Conservation (phyloP, 2,797 vertebrate species). For the Phoebastria nigripes region DNA sequence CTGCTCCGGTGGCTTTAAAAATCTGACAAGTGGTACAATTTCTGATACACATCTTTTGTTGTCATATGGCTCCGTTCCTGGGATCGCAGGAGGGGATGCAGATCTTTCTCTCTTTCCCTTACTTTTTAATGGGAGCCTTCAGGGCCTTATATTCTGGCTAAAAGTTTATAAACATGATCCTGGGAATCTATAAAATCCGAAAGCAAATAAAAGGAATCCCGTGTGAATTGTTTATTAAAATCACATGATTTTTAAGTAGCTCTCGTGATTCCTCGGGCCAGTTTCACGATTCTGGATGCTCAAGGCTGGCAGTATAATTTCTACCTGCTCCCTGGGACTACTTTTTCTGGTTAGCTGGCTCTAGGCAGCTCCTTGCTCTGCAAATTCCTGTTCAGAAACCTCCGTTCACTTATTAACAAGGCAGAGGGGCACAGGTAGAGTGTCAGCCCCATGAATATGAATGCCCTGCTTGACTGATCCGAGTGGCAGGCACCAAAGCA, state of each 20-base stretch:
- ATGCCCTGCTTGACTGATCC: neutral
- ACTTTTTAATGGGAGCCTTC: neutral
- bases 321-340: neutral
- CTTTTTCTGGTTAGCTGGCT: neutral
- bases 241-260: conserved; percentile 25
- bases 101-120: neutral
- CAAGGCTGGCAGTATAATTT: neutral
- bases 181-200: conserved; percentile 33
- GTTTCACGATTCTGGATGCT: neutral
- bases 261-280: neutral
- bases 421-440: conserved; percentile 26
- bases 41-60: neutral
- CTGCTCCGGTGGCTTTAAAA: neutral
- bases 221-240: conserved; percentile 4
- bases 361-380: neutral
- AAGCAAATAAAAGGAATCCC: conserved; percentile 32
- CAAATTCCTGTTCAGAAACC: neutral
- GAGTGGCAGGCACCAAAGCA: neutral
- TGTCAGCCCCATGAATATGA: neutral
- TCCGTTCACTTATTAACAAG: conserved; percentile 3
- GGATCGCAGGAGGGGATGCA: neutral
- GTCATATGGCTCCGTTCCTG: neutral
- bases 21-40: neutral
- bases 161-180: conserved; percentile 45
- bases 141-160: neutral